A percentile compares a stretch with the other conserved stretches of the same genome.
Evolutionary conservation across 2,113 vertebrate genomes (phyloP).

Genomic region (Chinchilla lanigera): DNA sequence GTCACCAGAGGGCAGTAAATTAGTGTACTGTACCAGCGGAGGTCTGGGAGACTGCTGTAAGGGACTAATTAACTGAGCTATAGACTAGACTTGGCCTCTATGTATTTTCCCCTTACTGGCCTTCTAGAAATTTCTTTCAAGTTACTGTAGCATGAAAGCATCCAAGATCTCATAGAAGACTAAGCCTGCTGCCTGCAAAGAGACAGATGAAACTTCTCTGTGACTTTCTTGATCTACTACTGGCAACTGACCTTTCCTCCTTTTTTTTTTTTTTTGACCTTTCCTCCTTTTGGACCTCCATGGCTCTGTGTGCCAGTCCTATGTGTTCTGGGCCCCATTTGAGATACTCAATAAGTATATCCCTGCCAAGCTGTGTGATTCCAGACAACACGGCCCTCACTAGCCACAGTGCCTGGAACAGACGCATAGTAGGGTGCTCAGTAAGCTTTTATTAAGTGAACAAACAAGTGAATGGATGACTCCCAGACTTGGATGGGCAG

Average conservation of each 20-base stretch:
- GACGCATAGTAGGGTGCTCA: background rate
- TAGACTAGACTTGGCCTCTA: background rate
- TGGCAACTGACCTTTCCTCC: background rate
- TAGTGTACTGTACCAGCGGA: background rate
- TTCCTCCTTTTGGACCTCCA: background rate
- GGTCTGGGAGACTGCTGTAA: background rate
- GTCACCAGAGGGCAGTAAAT: background rate
- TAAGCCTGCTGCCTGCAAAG: background rate
- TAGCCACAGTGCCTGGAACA: background rate
- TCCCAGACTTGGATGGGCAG: background rate
- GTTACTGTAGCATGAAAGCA: background rate
- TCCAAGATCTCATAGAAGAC: background rate
- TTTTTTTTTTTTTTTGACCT: conserved; percentile 9
- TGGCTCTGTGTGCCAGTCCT: background rate
- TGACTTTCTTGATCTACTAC: background rate
- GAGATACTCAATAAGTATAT: background rate
- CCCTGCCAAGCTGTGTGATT: background rate
- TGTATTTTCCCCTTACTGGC: background rate
- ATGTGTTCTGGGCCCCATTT: background rate
- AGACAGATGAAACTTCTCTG: background rate
- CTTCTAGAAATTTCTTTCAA: conserved; percentile 17
- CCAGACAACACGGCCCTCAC: background rate
- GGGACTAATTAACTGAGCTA: background rate
- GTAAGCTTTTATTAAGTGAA: background rate
- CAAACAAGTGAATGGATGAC: background rate